Percentiles rank a stretch among this genome's conserved stretches.
Evolutionary conservation across 2,797 vertebrate genomes (phyloP).

Genomic region (Cuniculus paca): DNA sequence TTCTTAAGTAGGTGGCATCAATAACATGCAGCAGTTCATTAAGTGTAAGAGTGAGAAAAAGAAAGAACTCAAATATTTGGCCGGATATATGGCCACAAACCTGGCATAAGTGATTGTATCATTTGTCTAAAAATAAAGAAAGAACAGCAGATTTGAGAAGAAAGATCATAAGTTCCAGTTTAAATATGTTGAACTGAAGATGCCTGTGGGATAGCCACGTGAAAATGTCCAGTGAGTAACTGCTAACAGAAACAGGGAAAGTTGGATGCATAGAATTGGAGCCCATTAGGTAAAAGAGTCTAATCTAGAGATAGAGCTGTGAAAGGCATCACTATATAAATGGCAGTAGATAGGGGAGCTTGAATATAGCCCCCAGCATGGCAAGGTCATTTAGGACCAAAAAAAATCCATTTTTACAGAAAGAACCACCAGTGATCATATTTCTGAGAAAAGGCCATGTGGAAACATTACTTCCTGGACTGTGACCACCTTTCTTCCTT

Average conservation of each 20-base stretch:
- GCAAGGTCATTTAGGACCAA: background rate
- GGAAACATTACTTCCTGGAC: background rate
- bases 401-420: background rate
- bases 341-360: background rate
- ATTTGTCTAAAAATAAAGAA: background rate
- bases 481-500: background rate
- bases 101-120: background rate
- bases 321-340: background rate
- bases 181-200: background rate
- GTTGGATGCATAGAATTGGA: background rate
- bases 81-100: background rate
- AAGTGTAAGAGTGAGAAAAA: background rate
- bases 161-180: background rate
- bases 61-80: background rate
- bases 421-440: background rate
- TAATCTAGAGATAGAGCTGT: background rate
- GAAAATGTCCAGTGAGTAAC: background rate
- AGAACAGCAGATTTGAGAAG: background rate
- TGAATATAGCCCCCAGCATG: background rate
- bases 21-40: background rate
- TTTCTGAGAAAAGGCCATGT: background rate
- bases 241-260: background rate
- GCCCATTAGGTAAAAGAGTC: background rate
- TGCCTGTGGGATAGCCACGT: accelerated
- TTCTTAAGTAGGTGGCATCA: background rate